phyloP scores from a whole-genome alignment of 2,113 vertebrate species.

The Halichoerus grypus region DNA sequence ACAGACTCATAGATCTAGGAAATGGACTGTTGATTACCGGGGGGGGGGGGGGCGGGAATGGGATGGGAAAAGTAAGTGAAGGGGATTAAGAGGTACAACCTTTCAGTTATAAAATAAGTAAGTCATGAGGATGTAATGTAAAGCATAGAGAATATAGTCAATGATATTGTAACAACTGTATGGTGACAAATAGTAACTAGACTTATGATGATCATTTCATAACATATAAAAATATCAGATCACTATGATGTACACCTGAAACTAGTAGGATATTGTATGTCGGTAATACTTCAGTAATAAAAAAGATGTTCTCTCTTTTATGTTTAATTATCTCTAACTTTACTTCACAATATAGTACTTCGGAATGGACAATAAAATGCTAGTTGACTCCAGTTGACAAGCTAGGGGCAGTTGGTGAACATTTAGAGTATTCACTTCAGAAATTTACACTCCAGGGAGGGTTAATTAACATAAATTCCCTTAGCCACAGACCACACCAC shows the following conservation, averaged over 20 bases:
- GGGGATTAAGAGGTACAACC: neutral
- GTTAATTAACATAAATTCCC: neutral
- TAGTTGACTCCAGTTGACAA: neutral
- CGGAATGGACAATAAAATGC: neutral
- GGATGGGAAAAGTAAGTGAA: neutral
- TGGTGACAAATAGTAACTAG: neutral
- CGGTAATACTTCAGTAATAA: neutral
- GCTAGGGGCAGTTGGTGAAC: neutral
- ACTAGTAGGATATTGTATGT: neutral
- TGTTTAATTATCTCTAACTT: constrained; percentile 20
- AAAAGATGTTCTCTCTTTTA: neutral
- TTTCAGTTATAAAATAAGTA: neutral
- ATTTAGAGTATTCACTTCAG: neutral
- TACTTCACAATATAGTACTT: neutral
- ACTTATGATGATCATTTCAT: neutral
- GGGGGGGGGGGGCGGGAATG: neutral
- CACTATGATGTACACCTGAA: neutral
- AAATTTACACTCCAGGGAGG: neutral
- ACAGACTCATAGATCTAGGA: neutral
- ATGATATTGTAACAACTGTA: neutral
- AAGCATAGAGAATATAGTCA: neutral
- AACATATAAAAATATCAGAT: neutral
- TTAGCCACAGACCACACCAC: neutral
- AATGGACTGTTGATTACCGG: neutral
- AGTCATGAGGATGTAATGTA: neutral